phyloP scores from a whole-genome alignment of 2,113 vertebrate genomes.

The Dipodomys spectabilis region DNA sequence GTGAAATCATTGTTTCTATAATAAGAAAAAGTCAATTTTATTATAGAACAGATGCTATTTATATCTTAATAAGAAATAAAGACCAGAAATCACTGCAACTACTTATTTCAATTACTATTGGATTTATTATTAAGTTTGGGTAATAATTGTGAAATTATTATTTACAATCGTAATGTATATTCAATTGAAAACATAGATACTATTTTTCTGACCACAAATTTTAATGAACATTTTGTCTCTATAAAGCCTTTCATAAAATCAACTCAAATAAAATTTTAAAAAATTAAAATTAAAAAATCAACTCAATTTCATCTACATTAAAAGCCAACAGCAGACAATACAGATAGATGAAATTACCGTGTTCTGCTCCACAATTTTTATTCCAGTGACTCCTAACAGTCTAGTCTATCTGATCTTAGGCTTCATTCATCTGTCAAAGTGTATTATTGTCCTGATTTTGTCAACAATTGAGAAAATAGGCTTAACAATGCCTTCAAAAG shows the following conservation, averaged over 20 bases:
- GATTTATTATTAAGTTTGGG: not conserved
- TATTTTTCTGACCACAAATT: slow-evolving; percentile 45
- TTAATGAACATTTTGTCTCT: slow-evolving; percentile 33
- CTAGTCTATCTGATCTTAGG: slow-evolving; percentile 43
- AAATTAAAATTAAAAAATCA: not conserved
- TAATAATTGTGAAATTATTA: slow-evolving; percentile 23
- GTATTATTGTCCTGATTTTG: slow-evolving; percentile 51
- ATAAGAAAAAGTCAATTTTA: slow-evolving; percentile 16
- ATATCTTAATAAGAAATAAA: slow-evolving; percentile 64
- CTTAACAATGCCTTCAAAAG: slow-evolving; percentile 34
- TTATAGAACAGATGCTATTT: slow-evolving; percentile 34
- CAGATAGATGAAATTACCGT: slow-evolving; percentile 40
- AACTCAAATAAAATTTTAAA: slow-evolving; percentile 2
- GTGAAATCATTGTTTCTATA: slow-evolving; percentile 47
- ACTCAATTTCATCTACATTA: slow-evolving; percentile 57
- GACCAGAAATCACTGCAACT: slow-evolving; percentile 33
- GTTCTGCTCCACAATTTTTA: slow-evolving; percentile 33
- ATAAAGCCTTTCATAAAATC: slow-evolving; percentile 13
- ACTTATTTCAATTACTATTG: too few species aligned
- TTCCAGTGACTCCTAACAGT: slow-evolving; percentile 53
- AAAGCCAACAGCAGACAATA: not conserved
- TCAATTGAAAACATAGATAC: not conserved
- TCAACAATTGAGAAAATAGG: slow-evolving; percentile 53
- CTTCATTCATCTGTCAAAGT: not conserved
- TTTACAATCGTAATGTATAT: slow-evolving; percentile 16